Evolutionary conservation across 2,113 vertebrate species (phyloP).

Genomic region (Podarcis cretensis): DNA sequence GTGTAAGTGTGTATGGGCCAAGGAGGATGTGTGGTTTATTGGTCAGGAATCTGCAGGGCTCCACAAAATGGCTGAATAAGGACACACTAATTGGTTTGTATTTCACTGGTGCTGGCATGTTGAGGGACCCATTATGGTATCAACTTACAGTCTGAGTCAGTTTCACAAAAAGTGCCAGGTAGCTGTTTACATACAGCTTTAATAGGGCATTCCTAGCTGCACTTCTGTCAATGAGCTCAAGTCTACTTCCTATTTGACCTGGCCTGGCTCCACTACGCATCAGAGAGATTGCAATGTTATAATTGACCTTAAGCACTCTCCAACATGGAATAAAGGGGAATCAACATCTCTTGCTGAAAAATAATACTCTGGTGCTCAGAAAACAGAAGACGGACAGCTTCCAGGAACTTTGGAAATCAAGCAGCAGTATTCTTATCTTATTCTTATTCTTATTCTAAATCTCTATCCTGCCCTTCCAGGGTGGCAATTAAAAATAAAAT

Average conservation of each 20-base stretch:
- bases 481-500: no score
- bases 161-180: background rate
- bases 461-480: no score
- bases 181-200: background rate
- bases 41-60: background rate
- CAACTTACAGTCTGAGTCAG: background rate
- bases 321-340: background rate
- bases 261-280: background rate
- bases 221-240: conserved; percentile 7
- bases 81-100: background rate
- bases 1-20: background rate
- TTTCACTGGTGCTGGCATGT: background rate
- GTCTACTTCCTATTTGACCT: conserved; percentile 11
- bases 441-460: no score
- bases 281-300: background rate
- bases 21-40: background rate
- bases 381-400: background rate
- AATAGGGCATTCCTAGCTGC: background rate
- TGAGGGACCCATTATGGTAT: background rate
- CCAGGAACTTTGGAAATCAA: background rate
- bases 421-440: no score
- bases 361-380: background rate
- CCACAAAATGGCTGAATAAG: background rate
- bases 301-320: conserved; percentile 4
- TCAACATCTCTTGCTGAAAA: background rate